Evolutionary conservation across 92 coral and sea anemone genomes (phyloP), one percentile per base, ranked within the genome.

Genomic region (Pocillopora grandis): DNA sequence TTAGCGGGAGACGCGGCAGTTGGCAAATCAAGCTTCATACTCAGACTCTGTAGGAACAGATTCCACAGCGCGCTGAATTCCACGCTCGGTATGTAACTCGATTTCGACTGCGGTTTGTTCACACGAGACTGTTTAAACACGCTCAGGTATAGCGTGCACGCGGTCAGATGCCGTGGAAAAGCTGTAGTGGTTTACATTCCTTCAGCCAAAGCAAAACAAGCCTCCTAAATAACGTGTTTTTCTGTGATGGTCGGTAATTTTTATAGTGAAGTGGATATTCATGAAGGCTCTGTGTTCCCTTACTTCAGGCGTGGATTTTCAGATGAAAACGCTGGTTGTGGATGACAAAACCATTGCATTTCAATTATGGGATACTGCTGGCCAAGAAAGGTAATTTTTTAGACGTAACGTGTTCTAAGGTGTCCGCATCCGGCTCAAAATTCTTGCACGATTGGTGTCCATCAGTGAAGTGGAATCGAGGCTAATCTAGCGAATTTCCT

Each of bases 1-100:
- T 89, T 97, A 66, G 99, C 99, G 1, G 99, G 99, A 18, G 99
- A 97, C 75, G 99, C 99, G 0, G 99, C 99, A n/a, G 99, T 97
- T 63, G 99, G 99, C 62, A 97, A 97, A 72, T 97, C 99, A 21
- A 97, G 99, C 85, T 97, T 97, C 83, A 97, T 97, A 81, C 88
- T 97, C 36, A 79, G 99, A 61, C 93, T 97, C 36, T 97, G 99
- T 85, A 80, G 94, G 61, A 97, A 97, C 86, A 87, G 89, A 66
- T 97, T 97, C 80, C 99, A 97, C 86, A 90, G 89, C 76, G 94
- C 94, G 58, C 89, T 97, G 7, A 97, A 97, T 89, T 93, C 99
- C 59, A 97, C 99, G 13, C 96, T 97, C 57, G 99, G 99, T 97
- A 90, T 17, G 86, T 83, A 73, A 27, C 15, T 66, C 13, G 72